Conservation (phyloP, 2,888 invertebrate species). For the Zygothrica quintamaculata region DNA sequence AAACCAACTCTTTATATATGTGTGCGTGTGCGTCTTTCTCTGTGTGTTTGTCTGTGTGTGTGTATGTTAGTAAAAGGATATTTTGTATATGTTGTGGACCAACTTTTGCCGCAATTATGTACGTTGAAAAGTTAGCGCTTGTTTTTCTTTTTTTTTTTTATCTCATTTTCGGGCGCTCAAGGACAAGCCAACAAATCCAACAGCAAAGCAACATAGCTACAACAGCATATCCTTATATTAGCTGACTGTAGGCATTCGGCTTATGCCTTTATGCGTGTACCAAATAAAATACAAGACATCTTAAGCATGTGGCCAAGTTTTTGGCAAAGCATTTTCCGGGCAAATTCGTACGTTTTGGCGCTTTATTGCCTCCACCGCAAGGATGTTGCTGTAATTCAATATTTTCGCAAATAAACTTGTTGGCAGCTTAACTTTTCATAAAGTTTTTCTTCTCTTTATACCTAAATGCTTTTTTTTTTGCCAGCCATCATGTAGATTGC, state of each 20-base stretch:
- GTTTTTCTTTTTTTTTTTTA: slow-evolving; percentile 69
- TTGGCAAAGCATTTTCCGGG: slow-evolving; percentile 61
- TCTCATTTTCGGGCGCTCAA: slow-evolving; percentile 59
- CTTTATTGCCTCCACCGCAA: slow-evolving; percentile 40
- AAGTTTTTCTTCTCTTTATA: slow-evolving; percentile 3
- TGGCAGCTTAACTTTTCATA: slow-evolving; percentile 3
- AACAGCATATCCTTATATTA: slow-evolving; percentile 14
- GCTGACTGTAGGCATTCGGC: slow-evolving; percentile 52
- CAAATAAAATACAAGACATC: slow-evolving; percentile 61
- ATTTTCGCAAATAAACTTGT: slow-evolving; percentile 69
- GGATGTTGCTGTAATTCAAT: slow-evolving; percentile 77
- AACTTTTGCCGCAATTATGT: slow-evolving; percentile 78
- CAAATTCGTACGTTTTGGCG: slow-evolving; percentile 21
- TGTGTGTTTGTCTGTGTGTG: slow-evolving; percentile 22
- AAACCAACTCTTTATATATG: slow-evolving; percentile 50
- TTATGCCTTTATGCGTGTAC: slow-evolving; percentile 71
- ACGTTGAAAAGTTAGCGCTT: slow-evolving; percentile 71
- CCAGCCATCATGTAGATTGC: too few species aligned
- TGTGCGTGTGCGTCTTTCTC: slow-evolving; percentile 14
- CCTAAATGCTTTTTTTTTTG: too few species aligned
- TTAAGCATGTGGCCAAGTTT: slow-evolving; percentile 64
- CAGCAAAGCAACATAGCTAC: not conserved
- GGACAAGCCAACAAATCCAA: slow-evolving; percentile 46
- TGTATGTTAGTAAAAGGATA: slow-evolving; percentile 45
- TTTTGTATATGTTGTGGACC: slow-evolving; percentile 43